Percentiles rank a stretch among this genome's conserved stretches.
Conservation (phyloP, 2,113 vertebrate species). For the Nematolebias whitei region DNA sequence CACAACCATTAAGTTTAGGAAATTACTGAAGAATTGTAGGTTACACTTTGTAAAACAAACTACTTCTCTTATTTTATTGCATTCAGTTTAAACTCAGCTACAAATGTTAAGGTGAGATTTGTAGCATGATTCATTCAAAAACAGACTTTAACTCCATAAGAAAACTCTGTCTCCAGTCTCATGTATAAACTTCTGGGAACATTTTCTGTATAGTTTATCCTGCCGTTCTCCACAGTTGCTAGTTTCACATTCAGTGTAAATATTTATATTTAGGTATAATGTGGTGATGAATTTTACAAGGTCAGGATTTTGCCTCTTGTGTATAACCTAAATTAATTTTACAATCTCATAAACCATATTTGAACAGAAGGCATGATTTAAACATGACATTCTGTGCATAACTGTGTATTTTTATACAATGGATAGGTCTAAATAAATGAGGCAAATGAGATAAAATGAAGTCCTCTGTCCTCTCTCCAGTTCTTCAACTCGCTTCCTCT, state of each 20-base stretch:
- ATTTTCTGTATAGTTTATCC: too few species aligned
- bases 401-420: neutral
- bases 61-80: too few species aligned
- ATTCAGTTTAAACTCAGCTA: too few species aligned
- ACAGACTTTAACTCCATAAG: too few species aligned
- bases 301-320: neutral
- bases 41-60: too few species aligned
- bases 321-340: neutral
- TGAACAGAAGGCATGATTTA: neutral
- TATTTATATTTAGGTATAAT: neutral
- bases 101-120: too few species aligned
- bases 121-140: too few species aligned
- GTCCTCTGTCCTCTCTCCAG: constrained; percentile 49
- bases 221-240: too few species aligned
- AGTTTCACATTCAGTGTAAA: neutral
- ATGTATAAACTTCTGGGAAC: too few species aligned
- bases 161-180: too few species aligned
- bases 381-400: neutral
- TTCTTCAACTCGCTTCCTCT: constrained; percentile 43
- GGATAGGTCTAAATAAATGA: neutral
- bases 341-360: neutral
- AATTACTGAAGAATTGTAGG: too few species aligned
- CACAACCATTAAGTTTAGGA: too few species aligned
- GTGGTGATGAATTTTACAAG: neutral
- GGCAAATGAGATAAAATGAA: constrained; percentile 26